Conservation (phyloP, 2,113 vertebrate species). For the Alosa alosa region DNA sequence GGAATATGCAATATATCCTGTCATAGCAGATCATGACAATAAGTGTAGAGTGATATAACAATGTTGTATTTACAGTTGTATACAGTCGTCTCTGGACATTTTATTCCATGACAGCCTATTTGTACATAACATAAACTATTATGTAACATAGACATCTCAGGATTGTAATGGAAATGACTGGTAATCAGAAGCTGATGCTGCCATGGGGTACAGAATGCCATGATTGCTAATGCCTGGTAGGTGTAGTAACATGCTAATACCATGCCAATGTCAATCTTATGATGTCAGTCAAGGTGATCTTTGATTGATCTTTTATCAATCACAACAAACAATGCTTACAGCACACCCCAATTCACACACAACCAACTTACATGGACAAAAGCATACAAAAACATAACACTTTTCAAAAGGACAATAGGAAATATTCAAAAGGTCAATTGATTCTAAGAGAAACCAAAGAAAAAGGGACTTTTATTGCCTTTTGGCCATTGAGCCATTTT, state of each 20-base stretch:
- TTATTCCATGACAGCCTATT: no score
- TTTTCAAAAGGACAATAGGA: no score
- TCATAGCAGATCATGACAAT: not conserved
- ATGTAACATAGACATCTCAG: not conserved
- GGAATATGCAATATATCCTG: not conserved
- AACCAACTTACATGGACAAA: no score
- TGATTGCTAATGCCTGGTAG: not conserved
- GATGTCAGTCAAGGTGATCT: no score
- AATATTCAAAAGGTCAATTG: no score
- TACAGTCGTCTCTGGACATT: not conserved
- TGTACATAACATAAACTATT: not conserved
- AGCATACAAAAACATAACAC: no score
- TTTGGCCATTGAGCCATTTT: not conserved
- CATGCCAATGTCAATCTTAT: not conserved
- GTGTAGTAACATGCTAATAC: not conserved
- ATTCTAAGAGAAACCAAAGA: not conserved
- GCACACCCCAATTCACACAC: no score
- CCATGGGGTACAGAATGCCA: not conserved
- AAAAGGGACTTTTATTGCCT: not conserved
- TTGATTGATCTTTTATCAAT: no score
- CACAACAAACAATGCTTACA: no score
- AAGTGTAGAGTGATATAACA: not conserved
- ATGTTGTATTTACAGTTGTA: not conserved
- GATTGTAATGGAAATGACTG: not conserved
- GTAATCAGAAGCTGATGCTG: not conserved